Evolutionary conservation across 2,797 vertebrate genomes (phyloP).

Genomic region (Syncerus caffer): DNA sequence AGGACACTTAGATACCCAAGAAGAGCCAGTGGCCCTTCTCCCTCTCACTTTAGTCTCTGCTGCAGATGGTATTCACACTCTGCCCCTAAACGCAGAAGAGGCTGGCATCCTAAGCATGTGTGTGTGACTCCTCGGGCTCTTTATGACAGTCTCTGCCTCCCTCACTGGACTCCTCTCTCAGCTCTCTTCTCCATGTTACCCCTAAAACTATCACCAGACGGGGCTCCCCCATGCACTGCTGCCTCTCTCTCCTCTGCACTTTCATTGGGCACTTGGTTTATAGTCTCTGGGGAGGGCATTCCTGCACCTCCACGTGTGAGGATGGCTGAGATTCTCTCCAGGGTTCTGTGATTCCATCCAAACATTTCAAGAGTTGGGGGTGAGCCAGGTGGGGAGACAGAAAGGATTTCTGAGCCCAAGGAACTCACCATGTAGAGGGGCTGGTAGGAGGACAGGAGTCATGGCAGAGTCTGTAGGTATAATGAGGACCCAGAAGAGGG

Average conservation of each 20-base stretch:
- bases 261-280: neutral
- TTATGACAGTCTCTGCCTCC: neutral
- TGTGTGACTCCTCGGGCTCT: neutral
- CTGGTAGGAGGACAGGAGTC: too few species aligned
- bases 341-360: neutral
- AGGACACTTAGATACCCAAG: neutral
- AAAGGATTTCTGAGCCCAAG: neutral
- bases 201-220: neutral
- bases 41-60: neutral
- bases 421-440: neutral
- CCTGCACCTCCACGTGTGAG: neutral
- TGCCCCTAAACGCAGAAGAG: neutral
- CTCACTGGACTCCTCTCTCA: neutral
- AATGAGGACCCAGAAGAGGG: neutral
- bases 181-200: neutral
- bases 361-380: neutral
- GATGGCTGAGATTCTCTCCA: neutral
- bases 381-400: neutral
- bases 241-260: neutral
- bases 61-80: neutral
- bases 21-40: neutral
- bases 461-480: neutral
- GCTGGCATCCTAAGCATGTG: neutral
- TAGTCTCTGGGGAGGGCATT: neutral
- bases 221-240: accelerated